Base-by-base conservation (phyloP, 2,797 vertebrate genomes). In the Danio tinwini region DNA sequence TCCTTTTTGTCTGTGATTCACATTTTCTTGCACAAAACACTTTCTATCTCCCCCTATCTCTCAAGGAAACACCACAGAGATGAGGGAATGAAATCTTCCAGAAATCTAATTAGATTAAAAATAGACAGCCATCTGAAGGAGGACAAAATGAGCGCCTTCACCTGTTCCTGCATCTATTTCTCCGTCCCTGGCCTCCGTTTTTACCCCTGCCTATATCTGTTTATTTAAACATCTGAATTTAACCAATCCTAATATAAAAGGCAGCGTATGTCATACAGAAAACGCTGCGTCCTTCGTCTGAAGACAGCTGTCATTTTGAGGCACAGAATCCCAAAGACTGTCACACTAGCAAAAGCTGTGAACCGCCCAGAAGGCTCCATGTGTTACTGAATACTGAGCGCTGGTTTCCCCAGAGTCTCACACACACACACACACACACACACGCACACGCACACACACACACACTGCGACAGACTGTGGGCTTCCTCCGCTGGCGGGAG, bases 31-130 rank as follows among this genome's bases (percentile, higher is more conserved):
- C 9, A 62, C 45, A 29, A 7, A 8, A 55, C 47, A 84, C 37
- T 1, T 29, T 29, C 29, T 29, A 1, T 29, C 29, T 29, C 29
- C 1, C 29, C 3, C 29, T 29, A 29, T 29, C 29, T 29, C 29
- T 29, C 29, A 16, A 80, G 88, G 83, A 89, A 89, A 88, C 84
- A 89, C 87, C 85, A 44, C 76, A 82, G 84, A 83, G 79, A 75
- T 0, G 0, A 62, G 65, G 42, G 81, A 84, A 81, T 14, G 21
- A 87, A 80, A 73, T 40, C 40, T 87, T 89, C 87, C 88, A 87
- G 82, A 87, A 91, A 90, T 87, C 86, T 87, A 89, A 91, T 90
- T 88, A 88, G 86, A 88, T 89, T 88, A 89, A 90, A 91, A 90
- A 90, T 88, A 89, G 85, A 56, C 80, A 42, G 83, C 87, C 85